Percentiles rank a stretch among this genome's conserved stretches.
Conservation (phyloP, 2,797 vertebrate genomes). For the Chelon labrosus region DNA sequence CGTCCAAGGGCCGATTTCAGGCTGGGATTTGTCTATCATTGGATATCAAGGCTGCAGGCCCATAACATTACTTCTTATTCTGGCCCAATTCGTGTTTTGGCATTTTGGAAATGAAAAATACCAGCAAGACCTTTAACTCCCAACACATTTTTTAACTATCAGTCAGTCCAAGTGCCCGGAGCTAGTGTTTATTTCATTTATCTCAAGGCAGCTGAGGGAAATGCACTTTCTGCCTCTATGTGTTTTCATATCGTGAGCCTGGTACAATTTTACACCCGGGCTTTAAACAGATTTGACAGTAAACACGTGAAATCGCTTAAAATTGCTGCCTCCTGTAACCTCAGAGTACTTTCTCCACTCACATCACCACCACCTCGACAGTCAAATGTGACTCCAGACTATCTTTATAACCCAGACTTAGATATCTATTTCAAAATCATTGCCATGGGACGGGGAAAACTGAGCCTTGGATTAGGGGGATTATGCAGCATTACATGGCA, state of each 20-base stretch:
- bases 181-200: slow-evolving; percentile 37
- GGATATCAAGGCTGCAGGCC: slow-evolving; percentile 27
- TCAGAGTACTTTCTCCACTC: slow-evolving; percentile 26
- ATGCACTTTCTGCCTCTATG: slow-evolving; percentile 34
- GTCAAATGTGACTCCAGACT: slow-evolving; percentile 39
- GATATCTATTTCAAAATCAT: slow-evolving; percentile 69
- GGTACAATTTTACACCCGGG: slow-evolving; percentile 45
- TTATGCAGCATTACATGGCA: slow-evolving; percentile 65
- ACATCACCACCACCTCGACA: slow-evolving; percentile 24
- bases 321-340: slow-evolving; percentile 55
- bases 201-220: slow-evolving; percentile 15
- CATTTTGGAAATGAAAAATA: slow-evolving; percentile 39
- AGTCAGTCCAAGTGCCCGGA: background rate
- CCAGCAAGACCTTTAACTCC: background rate
- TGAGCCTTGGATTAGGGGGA: slow-evolving; percentile 58
- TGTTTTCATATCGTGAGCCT: slow-evolving; percentile 53
- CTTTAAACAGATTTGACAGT: slow-evolving; percentile 48
- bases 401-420: slow-evolving; percentile 53
- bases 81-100: slow-evolving; percentile 28
- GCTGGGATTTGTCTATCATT: slow-evolving; percentile 41
- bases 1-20: slow-evolving; percentile 44
- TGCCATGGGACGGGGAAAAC: slow-evolving; percentile 63
- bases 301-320: slow-evolving; percentile 61
- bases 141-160: slow-evolving; percentile 2
- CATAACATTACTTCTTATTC: slow-evolving; percentile 41